Evolutionary conservation across 2,888 invertebrate genomes (phyloP).

Genomic region (Acronicta leporina): DNA sequence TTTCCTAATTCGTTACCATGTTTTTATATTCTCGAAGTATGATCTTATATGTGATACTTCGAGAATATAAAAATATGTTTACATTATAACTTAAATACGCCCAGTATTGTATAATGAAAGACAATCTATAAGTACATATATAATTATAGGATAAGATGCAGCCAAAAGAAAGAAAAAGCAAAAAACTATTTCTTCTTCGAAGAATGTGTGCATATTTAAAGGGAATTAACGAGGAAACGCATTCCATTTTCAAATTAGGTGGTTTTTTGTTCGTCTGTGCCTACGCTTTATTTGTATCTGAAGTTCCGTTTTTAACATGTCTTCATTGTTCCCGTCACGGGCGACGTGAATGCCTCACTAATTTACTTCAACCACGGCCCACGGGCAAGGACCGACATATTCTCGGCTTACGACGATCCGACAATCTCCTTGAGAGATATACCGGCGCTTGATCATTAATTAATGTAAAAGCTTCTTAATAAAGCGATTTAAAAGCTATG

Average conservation of each 20-base stretch:
- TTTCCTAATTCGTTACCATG: conserved; percentile 54
- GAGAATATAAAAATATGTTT: no score
- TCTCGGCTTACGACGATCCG: conserved; percentile 67
- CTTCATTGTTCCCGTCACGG: conserved; percentile 72
- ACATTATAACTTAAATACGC: conserved; percentile 17
- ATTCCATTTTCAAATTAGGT: conserved; percentile 70
- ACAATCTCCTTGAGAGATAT: conserved; percentile 67
- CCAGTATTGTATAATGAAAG: conserved; percentile 8
- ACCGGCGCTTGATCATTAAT: conserved; percentile 74
- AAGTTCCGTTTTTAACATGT: conserved; percentile 65
- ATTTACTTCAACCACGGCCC: conserved; percentile 70
- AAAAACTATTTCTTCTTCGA: conserved; percentile 63
- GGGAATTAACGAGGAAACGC: conserved; percentile 74
- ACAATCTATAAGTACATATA: no score
- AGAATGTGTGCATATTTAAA: conserved; percentile 51
- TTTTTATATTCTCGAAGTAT: conserved; percentile 21
- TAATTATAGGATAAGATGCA: conserved; percentile 28
- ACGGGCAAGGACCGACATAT: conserved; percentile 68
- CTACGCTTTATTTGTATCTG: conserved; percentile 71
- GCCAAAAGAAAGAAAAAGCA: no score
- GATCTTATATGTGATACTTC: conserved; percentile 35
- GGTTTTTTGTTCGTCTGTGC: conserved; percentile 70
- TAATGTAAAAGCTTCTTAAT: conserved; percentile 75
- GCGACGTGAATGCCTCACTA: conserved; percentile 61
- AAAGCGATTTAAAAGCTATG: conserved; percentile 76